A percentile compares a stretch with the other conserved stretches of the same genome.
Conservation (phyloP, 1,140 invertebrate species). For the Andricus grossulariae region DNA sequence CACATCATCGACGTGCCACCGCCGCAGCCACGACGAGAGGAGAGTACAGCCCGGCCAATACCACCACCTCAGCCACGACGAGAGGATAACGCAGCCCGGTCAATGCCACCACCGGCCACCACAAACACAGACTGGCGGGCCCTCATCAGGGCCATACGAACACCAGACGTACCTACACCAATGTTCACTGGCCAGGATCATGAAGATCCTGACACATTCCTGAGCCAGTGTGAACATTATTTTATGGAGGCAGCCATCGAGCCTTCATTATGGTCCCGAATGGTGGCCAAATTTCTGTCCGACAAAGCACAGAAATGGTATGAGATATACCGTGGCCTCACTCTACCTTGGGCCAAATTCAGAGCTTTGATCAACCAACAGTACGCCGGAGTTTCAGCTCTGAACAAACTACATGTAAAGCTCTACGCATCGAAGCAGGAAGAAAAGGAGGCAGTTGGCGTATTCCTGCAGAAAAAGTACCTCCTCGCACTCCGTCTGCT, state of each 20-base stretch:
- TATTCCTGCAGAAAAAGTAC: background rate
- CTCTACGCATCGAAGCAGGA: background rate
- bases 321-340: background rate
- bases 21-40: no score
- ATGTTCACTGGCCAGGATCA: no score
- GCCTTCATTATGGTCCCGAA: background rate
- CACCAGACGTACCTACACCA: no score
- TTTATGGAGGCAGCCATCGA: no score
- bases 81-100: no score
- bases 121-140: no score
- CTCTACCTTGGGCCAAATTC: background rate
- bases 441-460: background rate
- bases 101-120: no score
- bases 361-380: background rate
- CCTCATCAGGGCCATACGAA: no score
- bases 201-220: no score
- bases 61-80: no score
- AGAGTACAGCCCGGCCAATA: no score
- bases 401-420: background rate
- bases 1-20: fast-evolving
- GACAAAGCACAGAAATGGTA: background rate
- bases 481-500: background rate
- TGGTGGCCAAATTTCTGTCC: background rate
- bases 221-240: no score
- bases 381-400: background rate